Conservation (phyloP, 1,140 invertebrate genomes). For the Drosophila pandora region DNA sequence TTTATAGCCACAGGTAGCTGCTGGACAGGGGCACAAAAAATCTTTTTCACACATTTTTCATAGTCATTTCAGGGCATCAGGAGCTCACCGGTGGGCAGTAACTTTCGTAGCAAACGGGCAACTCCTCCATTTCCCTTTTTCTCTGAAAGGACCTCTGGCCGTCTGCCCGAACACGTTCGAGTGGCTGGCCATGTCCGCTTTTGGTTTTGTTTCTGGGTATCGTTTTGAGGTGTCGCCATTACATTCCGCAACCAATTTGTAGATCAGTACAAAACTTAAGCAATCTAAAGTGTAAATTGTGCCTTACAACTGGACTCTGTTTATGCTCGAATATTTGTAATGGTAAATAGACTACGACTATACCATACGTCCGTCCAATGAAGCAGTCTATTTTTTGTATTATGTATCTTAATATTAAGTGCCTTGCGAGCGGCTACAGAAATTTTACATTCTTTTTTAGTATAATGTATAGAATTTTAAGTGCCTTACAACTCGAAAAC, state of each 20-base stretch:
- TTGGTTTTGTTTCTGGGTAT: constrained; percentile 25
- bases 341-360: constrained; percentile 61
- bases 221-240: not conserved
- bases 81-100: constrained; percentile 64
- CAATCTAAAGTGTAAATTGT: constrained; percentile 50
- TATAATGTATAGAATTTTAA: constrained; percentile 52
- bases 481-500: constrained; percentile 9
- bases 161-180: constrained; percentile 62
- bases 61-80: constrained; percentile 73
- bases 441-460: constrained; percentile 33
- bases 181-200: constrained; percentile 44
- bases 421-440: constrained; percentile 33
- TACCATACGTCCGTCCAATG: constrained; percentile 64
- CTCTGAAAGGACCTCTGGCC: constrained; percentile 14
- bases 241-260: constrained; percentile 50
- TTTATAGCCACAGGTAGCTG: constrained; percentile 61
- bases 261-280: constrained; percentile 63
- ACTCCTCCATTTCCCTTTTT: constrained; percentile 74
- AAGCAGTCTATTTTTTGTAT: constrained; percentile 42
- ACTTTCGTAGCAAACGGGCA: constrained; percentile 71
- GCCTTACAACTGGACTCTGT: constrained; percentile 53
- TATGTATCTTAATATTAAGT: constrained; percentile 59
- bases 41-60: constrained; percentile 84
- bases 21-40: constrained; percentile 71
- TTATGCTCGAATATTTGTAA: constrained; percentile 43